Conservation (phyloP, 2,888 invertebrate species). For the Chelonus formosanus region DNA sequence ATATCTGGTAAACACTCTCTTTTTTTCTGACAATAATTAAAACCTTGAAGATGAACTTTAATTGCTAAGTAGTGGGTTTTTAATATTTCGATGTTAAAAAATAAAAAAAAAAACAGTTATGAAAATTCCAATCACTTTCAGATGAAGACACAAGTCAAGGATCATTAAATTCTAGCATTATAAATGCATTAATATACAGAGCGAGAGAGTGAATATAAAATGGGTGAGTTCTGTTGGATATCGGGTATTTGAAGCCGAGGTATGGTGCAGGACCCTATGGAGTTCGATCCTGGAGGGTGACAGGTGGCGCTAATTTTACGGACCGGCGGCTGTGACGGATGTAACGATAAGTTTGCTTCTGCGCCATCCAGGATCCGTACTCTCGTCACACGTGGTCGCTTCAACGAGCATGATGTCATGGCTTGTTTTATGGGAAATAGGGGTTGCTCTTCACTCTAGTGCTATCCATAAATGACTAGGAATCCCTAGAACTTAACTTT, state of each 20-base stretch:
- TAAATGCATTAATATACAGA: constrained; percentile 59
- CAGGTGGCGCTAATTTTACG: constrained; percentile 66
- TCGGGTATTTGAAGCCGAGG: constrained; percentile 8
- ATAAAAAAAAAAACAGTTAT: too few relatives aligned
- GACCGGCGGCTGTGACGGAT: constrained; percentile 64
- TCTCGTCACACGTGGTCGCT: constrained; percentile 55
- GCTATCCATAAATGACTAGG: neutral
- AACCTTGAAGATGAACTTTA: too few relatives aligned
- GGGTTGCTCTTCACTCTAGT: constrained; percentile 28
- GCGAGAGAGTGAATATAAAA: constrained; percentile 28
- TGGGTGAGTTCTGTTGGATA: constrained; percentile 2
- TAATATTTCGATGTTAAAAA: too few relatives aligned
- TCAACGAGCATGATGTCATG: constrained; percentile 61
- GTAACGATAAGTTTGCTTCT: constrained; percentile 53
- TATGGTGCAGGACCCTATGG: constrained; percentile 22
- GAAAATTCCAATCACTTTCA: constrained; percentile 47
- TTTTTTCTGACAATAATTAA: too few relatives aligned
- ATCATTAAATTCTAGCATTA: constrained; percentile 59
- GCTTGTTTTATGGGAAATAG: constrained; percentile 60
- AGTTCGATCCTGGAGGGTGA: constrained; percentile 54
- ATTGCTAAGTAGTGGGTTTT: too few relatives aligned
- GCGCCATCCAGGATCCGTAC: constrained; percentile 30
- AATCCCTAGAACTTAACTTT: neutral
- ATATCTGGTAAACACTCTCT: too few relatives aligned
- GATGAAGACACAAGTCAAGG: constrained; percentile 51